Evolutionary conservation across 2,888 invertebrate genomes (phyloP), one percentile per base, ranked within the genome.

Genomic region (Sylvicola cinctus): DNA sequence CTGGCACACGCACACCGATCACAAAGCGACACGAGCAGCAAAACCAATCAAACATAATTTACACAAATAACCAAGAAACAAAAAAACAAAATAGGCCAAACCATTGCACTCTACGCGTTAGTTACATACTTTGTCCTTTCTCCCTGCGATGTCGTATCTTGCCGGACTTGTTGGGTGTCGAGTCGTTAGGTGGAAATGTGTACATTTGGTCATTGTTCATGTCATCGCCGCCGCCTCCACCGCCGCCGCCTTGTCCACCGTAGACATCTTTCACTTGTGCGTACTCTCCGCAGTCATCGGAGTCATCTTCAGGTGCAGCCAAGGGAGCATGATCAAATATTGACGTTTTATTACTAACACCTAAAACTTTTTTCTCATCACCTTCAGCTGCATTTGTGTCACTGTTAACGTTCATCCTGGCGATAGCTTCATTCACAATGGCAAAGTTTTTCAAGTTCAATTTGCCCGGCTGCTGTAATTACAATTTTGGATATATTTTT

Each of bases 371-470:
- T 48, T 53, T 51, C 32, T 54, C 52, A 42, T 57, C 58, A 35
- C 48, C 55, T 46, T 44, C 44, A 40, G 45, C 45, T 37, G 47
- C 44, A 45, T 55, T 54, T 45, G 61, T 60, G 49, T 60, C 61
- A 43, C 59, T 57, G 44, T 58, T 61, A 63, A 73, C 68, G 63
- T 75, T 68, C 73, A 70, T 61, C 61, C 70, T 60, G 58, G 68
- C 66, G 43, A 88, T 70, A 4, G 83, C 85, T 51, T 87, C 84
- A 46, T 83, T 83, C 39, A 88, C 84, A 58, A 84, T 72, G 32
- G 80, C 76, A 55, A 78, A 88, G 54, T 85, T 84, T 56, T 81
- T 83, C 65, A 85, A 64, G 53, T 88, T 85, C 51, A 88, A 60
- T 60, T 85, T 85, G 37, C 87, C 87, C 12, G 87, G 85, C 71